Conservation (phyloP, 2,113 vertebrate genomes). For the Lepisosteus osseus region DNA sequence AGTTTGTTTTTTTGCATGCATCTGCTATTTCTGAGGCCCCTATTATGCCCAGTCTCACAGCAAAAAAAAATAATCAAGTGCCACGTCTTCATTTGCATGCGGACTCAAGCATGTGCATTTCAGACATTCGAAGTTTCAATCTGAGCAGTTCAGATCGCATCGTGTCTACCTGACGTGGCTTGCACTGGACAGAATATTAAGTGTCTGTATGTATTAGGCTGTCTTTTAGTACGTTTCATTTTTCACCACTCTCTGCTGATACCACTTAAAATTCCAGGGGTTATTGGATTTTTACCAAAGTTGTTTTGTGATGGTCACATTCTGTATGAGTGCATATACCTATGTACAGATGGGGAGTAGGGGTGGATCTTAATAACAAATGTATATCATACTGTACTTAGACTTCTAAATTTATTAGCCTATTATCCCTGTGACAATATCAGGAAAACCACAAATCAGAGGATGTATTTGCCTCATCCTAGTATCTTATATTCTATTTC, state of each 20-base stretch:
- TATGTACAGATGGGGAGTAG: too few relatives aligned
- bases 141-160: constrained; percentile 50
- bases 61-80: constrained; percentile 32
- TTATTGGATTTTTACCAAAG: too few relatives aligned
- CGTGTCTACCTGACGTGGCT: constrained; percentile 48
- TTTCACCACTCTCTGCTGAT: constrained; percentile 19
- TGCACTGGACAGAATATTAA: constrained; percentile 49
- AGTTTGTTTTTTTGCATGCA: background rate
- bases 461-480: too few relatives aligned
- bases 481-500: too few relatives aligned
- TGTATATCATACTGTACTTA: too few relatives aligned
- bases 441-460: too few relatives aligned
- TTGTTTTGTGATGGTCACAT: too few relatives aligned
- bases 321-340: too few relatives aligned
- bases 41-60: background rate
- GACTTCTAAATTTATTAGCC: too few relatives aligned
- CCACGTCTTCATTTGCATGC: constrained; percentile 58
- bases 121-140: constrained; percentile 59
- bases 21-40: background rate
- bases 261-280: background rate
- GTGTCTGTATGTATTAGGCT: constrained; percentile 44
- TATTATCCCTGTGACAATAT: too few relatives aligned
- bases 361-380: too few relatives aligned
- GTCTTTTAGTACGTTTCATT: constrained; percentile 2
- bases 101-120: constrained; percentile 33